Conservation (phyloP, 2,797 vertebrate genomes). For the Iguana delicatissima region DNA sequence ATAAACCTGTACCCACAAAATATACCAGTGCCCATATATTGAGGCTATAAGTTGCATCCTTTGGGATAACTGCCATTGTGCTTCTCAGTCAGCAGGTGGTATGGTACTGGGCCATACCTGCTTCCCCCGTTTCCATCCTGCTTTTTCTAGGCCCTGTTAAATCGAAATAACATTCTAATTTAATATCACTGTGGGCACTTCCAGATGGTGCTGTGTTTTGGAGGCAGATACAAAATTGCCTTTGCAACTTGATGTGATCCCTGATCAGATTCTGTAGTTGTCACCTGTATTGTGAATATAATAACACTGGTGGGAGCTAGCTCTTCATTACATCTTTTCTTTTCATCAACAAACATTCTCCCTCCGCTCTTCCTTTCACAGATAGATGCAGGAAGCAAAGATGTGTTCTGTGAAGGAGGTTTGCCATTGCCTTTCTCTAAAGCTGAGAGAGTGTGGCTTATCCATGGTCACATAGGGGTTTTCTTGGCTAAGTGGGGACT, state of each 20-base stretch:
- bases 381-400: neutral
- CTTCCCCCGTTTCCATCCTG: neutral
- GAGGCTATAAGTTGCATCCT: rapidly evolving
- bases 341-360: neutral
- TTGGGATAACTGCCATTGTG: neutral
- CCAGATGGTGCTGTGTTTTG: neutral
- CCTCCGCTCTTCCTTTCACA: neutral
- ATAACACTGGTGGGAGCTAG: neutral
- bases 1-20: neutral
- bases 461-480: no score
- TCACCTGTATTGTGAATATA: constrained; percentile 4
- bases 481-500: no score
- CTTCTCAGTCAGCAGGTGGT: neutral
- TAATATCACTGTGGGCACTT: neutral
- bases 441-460: no score
- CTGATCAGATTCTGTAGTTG: neutral
- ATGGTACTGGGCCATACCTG: neutral
- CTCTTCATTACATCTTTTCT: neutral
- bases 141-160: neutral
- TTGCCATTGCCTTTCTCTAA: no score
- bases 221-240: neutral
- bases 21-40: neutral
- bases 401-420: neutral
- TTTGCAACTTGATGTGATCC: neutral
- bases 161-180: neutral